These are phyloP conservation scores for Stegostoma tigrinum DNA, from an alignment of 2,113 vertebrate species.

Conservation along the genomic window DNA sequence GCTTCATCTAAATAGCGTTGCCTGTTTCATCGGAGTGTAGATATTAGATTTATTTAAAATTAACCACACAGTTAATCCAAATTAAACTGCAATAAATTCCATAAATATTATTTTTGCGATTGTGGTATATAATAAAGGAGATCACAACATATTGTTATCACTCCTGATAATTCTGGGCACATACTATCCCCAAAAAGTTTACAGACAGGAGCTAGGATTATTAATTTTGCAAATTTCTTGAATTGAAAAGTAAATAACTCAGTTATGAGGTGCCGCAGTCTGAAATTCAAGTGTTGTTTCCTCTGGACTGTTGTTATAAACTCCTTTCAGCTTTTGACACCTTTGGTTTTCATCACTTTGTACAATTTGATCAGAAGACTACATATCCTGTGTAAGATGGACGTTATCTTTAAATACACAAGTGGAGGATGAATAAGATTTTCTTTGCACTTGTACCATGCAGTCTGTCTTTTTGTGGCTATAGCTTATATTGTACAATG, in stretches of 20 bases:
- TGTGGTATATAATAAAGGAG: background rate
- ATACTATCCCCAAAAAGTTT: slow-evolving; percentile 4
- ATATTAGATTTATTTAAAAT: background rate
- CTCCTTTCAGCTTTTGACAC: background rate
- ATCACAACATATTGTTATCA: slow-evolving; percentile 1
- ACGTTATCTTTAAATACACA: slow-evolving; percentile 31
- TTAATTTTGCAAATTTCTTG: slow-evolving; percentile 17
- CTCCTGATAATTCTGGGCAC: slow-evolving; percentile 17
- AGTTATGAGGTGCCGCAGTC: background rate
- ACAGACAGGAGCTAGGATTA: background rate
- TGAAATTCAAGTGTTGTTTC: background rate
- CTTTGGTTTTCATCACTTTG: background rate
- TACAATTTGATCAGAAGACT: background rate
- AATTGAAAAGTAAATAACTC: background rate
- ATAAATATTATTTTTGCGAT: slow-evolving; percentile 2
- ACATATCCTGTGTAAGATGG: slow-evolving; percentile 30
- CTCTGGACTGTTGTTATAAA: background rate
- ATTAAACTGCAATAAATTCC: background rate
- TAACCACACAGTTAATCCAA: slow-evolving; percentile 25
- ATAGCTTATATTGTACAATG: slow-evolving; percentile 32
- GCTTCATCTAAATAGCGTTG: background rate
- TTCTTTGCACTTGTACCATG: slow-evolving; percentile 28
- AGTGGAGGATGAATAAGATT: slow-evolving; percentile 25
- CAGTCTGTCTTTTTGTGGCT: slow-evolving; percentile 35
- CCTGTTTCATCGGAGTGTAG: background rate